Conservation (phyloP, 2,797 vertebrate genomes). For the Erithacus rubecula region DNA sequence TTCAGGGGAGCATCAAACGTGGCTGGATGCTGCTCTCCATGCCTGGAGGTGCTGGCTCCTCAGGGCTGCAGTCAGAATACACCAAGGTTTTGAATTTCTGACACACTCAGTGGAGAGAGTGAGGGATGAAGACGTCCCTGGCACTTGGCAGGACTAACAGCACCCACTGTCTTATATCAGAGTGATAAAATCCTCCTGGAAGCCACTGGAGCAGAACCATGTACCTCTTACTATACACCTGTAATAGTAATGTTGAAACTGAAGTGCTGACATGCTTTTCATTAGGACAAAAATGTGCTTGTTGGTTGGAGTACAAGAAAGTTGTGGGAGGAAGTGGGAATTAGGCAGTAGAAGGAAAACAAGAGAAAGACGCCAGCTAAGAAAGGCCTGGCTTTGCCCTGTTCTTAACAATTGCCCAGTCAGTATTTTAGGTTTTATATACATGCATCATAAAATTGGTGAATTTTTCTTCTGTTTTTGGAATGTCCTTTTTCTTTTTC, state of each 20-base stretch:
- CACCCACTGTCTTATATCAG: accelerated
- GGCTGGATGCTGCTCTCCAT: not conserved
- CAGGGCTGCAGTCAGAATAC: not conserved
- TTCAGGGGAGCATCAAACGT: not conserved
- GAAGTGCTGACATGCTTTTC: not conserved
- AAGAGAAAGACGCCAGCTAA: not conserved
- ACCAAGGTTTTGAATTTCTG: not conserved
- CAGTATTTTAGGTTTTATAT: not conserved
- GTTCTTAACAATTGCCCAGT: not conserved
- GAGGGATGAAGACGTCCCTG: not conserved
- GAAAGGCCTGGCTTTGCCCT: not conserved
- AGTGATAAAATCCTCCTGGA: not conserved
- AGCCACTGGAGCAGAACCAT: not conserved
- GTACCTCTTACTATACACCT: not conserved
- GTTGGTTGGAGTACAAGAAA: not conserved
- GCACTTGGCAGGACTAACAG: not conserved
- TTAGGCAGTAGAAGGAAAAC: not conserved
- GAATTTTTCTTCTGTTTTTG: not conserved
- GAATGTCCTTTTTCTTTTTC: not conserved
- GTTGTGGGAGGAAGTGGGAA: not conserved
- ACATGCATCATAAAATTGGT: not conserved
- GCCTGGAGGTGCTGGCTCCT: accelerated
- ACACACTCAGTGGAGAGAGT: not conserved
- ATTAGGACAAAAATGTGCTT: not conserved
- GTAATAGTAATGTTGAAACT: not conserved